Conservation (phyloP, 2,113 vertebrate species). For the Cyphotilapia sp. region DNA sequence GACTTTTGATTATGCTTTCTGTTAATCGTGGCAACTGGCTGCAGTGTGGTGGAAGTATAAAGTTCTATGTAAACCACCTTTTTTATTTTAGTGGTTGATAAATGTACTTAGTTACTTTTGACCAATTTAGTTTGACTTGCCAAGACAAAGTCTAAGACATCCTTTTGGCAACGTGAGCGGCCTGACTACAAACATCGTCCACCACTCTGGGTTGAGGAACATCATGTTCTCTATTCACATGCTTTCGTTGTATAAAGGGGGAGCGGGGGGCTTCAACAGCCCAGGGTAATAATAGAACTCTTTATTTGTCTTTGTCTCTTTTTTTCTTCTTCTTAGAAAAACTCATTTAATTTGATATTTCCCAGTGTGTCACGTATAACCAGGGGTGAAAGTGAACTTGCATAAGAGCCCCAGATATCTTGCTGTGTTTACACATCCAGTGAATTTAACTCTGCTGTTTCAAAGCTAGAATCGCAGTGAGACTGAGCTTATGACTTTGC, state of each 20-base stretch:
- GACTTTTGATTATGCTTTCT: not conserved
- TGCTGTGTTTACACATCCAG: slow-evolving; percentile 21
- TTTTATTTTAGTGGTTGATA: not conserved
- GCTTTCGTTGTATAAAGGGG: not conserved
- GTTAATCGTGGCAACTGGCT: not conserved
- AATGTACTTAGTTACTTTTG: not conserved
- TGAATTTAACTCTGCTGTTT: not conserved
- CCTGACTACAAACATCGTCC: not conserved
- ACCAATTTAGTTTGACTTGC: not conserved
- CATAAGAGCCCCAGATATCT: slow-evolving; percentile 29
- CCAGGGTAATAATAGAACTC: slow-evolving; percentile 33
- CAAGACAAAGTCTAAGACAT: not conserved
- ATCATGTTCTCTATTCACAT: slow-evolving; percentile 29
- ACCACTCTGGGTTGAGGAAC: slow-evolving; percentile 5
- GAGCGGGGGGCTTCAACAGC: not conserved
- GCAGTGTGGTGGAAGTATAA: not conserved
- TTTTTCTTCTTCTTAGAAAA: not conserved
- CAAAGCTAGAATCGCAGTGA: slow-evolving; percentile 2
- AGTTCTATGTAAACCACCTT: not conserved
- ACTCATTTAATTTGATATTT: slow-evolving; percentile 51
- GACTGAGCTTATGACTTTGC: slow-evolving; percentile 16
- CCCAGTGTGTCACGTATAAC: slow-evolving; percentile 27
- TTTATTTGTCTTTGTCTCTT: slow-evolving; percentile 35
- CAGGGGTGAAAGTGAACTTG: slow-evolving; percentile 5
- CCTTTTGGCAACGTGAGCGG: not conserved